Evolutionary conservation across 2,113 vertebrate genomes (phyloP).

Genomic region (Poicephalus meyeri): DNA sequence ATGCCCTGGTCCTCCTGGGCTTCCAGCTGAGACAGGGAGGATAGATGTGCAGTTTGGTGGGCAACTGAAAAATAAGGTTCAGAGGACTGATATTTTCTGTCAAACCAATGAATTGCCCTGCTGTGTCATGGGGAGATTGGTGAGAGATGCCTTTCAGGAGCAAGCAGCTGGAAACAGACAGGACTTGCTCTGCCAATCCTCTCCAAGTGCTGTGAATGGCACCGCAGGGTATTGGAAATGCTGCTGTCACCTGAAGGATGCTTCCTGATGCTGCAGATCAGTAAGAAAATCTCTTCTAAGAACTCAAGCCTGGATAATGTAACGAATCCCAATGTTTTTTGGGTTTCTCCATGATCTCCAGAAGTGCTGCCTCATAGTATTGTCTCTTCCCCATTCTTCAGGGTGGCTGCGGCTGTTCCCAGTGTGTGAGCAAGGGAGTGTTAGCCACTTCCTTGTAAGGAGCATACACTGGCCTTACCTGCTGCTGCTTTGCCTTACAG

Average conservation of each 20-base stretch:
- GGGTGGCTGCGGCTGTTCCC: not conserved
- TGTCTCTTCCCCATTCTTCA: not conserved
- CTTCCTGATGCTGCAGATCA: not conserved
- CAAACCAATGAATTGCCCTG: not conserved
- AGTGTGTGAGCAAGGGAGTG: not conserved
- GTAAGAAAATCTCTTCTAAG: not conserved
- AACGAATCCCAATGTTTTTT: rapidly evolving
- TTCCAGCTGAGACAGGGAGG: not conserved
- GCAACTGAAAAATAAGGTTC: not conserved
- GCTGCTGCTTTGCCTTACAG: not conserved
- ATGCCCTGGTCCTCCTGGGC: not conserved
- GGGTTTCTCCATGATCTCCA: not conserved
- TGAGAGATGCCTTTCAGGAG: not conserved
- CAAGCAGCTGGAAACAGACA: not conserved
- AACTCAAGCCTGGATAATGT: not conserved
- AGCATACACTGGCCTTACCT: not conserved
- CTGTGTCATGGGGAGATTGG: not conserved
- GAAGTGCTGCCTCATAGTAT: not conserved
- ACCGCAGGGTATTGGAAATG: not conserved
- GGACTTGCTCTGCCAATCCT: not conserved
- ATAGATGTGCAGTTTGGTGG: not conserved
- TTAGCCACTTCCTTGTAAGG: not conserved
- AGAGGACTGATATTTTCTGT: not conserved
- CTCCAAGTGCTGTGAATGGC: not conserved
- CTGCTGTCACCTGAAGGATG: not conserved